Percentiles rank a stretch among this genome's conserved stretches.
Evolutionary conservation across 2,113 vertebrate species (phyloP).

Genomic region (Chitala chitala): DNA sequence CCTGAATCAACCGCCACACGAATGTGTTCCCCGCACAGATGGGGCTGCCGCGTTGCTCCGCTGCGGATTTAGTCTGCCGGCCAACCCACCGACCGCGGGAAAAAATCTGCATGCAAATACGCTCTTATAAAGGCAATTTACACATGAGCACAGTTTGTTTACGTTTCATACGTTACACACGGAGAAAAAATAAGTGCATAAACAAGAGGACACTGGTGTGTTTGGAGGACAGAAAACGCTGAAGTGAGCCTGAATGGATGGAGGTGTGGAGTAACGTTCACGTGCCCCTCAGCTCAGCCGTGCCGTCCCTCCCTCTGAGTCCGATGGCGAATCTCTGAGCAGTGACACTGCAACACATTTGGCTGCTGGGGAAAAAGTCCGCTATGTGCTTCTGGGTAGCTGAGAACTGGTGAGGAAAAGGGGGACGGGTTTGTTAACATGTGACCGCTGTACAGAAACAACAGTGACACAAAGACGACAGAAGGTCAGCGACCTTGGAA

Average conservation of each 20-base stretch:
- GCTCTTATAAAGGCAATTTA: constrained; percentile 25
- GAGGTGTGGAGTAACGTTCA: too few relatives aligned
- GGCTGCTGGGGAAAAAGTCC: too few relatives aligned
- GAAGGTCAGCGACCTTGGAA: background rate
- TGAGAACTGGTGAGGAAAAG: too few relatives aligned
- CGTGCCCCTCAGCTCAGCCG: background rate
- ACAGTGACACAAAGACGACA: background rate
- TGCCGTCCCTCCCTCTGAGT: background rate
- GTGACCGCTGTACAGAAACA: background rate
- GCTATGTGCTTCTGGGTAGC: too few relatives aligned
- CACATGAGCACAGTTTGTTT: constrained; percentile 26
- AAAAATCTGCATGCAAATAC: constrained; percentile 20
- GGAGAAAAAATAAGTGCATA: constrained; percentile 17
- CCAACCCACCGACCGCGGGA: constrained; percentile 11
- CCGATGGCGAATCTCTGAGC: background rate
- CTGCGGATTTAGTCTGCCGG: background rate
- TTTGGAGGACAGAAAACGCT: background rate
- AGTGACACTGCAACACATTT: background rate
- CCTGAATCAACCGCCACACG: constrained; percentile 5
- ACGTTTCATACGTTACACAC: constrained; percentile 19
- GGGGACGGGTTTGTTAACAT: too few relatives aligned
- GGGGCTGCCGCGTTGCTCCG: constrained; percentile 1
- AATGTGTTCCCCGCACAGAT: constrained; percentile 25
- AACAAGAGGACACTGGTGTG: background rate
- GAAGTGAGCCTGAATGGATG: constrained; percentile 2